These are phyloP conservation scores for Acanthurus tractus DNA, from an alignment of 2,797 vertebrate genomes.

Conservation along the genomic window DNA sequence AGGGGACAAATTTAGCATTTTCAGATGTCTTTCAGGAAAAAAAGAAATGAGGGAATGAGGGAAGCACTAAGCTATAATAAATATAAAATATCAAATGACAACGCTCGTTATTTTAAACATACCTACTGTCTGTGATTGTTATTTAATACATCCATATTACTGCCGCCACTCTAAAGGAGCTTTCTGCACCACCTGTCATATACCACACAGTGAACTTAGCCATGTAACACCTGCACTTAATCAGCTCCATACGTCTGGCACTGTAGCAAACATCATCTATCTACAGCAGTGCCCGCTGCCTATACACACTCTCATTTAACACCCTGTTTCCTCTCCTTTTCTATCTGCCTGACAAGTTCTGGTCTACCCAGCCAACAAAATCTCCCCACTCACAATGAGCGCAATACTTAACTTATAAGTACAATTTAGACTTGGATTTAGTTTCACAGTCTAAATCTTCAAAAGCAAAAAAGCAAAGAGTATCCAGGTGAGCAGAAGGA, in stretches of 20 bases:
- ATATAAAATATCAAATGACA: conserved; percentile 48
- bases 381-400: conserved; percentile 20
- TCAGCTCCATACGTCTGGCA: conserved; percentile 60
- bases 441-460: conserved; percentile 52
- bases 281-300: conserved; percentile 65
- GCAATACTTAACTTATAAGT: conserved; percentile 41
- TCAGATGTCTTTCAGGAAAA: conserved; percentile 36
- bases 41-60: conserved; percentile 42
- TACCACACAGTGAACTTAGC: conserved; percentile 32
- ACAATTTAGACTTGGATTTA: conserved; percentile 48
- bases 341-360: conserved; percentile 27
- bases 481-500: conserved; percentile 36
- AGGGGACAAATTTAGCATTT: conserved; percentile 37
- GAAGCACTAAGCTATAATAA: conserved; percentile 57
- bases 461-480: conserved; percentile 29
- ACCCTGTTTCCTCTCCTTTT: conserved; percentile 16
- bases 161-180: conserved; percentile 27
- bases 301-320: conserved; percentile 41
- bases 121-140: conserved; percentile 30
- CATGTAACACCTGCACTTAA: conserved; percentile 47
- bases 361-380: conserved; percentile 34
- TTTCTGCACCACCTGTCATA: conserved; percentile 25
- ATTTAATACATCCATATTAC: conserved; percentile 28
- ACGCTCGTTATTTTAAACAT: conserved; percentile 23
- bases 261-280: conserved; percentile 47